phyloP scores from a whole-genome alignment of 2,888 invertebrate species.

The Syrista parreyssii region DNA sequence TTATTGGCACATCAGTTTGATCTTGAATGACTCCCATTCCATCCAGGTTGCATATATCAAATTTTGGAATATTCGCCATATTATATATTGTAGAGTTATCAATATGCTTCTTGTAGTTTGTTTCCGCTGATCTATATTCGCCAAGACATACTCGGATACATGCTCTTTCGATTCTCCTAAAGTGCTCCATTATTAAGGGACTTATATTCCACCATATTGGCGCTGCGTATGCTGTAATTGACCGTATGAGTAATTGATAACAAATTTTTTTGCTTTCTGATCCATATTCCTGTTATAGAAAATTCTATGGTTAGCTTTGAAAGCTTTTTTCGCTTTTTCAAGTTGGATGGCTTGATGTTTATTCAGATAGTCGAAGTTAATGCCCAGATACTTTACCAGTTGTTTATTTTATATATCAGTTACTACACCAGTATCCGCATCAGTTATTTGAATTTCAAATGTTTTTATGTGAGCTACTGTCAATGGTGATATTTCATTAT shows the following conservation, averaged over 20 bases:
- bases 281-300: slow-evolving; percentile 15
- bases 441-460: no score
- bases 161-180: no score
- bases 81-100: not conserved
- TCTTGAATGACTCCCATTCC: no score
- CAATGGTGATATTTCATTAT: no score
- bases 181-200: no score
- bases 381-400: not conserved
- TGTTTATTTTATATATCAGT: no score
- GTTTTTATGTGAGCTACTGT: no score
- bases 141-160: not conserved
- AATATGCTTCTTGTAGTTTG: not conserved
- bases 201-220: not conserved
- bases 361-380: slow-evolving; percentile 17
- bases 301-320: slow-evolving; percentile 12
- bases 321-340: slow-evolving; percentile 14
- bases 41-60: not conserved
- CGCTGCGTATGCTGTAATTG: slow-evolving; percentile 15
- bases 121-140: not conserved
- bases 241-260: slow-evolving; percentile 14
- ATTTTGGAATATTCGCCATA: not conserved
- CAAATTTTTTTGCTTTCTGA: slow-evolving; percentile 15
- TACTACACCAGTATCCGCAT: no score
- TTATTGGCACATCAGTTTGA: no score
- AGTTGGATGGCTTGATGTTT: slow-evolving; percentile 12